Percentiles rank a stretch among this genome's conserved stretches.
These are phyloP conservation scores for Heliconius ismenius DNA, from an alignment of 2,888 invertebrate genomes.

Conservation along the genomic window DNA sequence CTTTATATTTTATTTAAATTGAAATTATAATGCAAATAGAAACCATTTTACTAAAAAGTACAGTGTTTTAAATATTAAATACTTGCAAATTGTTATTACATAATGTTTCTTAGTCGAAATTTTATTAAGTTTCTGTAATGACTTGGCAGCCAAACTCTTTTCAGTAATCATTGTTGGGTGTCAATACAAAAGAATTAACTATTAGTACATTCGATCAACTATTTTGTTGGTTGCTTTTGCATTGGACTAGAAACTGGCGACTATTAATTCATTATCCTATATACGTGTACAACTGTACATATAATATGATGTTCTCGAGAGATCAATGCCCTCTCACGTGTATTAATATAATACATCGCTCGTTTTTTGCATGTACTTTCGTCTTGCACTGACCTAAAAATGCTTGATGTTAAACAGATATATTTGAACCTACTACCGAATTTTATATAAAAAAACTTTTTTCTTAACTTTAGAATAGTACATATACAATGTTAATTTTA, in stretches of 20 bases:
- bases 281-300: neutral
- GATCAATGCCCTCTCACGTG: conserved; percentile 27
- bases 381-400: conserved; percentile 34
- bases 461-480: too few species aligned
- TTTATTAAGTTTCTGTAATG: neutral
- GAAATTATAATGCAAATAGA: neutral
- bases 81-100: neutral
- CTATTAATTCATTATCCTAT: conserved; percentile 1
- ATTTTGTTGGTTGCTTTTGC: neutral
- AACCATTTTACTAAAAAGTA: too few species aligned
- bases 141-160: neutral
- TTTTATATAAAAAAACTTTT: neutral
- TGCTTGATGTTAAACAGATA: conserved; percentile 16
- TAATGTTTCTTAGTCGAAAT: neutral
- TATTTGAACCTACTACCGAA: neutral
- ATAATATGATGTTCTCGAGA: conserved; percentile 10
- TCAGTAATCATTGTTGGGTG: neutral
- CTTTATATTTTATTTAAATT: neutral
- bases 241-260: neutral
- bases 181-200: neutral
- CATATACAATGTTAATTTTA: neutral
- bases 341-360: conserved; percentile 25
- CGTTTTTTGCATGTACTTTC: conserved; percentile 36
- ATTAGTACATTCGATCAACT: neutral
- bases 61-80: neutral